Conservation (phyloP, 2,888 invertebrate species). For the Bombyx huttoni region DNA sequence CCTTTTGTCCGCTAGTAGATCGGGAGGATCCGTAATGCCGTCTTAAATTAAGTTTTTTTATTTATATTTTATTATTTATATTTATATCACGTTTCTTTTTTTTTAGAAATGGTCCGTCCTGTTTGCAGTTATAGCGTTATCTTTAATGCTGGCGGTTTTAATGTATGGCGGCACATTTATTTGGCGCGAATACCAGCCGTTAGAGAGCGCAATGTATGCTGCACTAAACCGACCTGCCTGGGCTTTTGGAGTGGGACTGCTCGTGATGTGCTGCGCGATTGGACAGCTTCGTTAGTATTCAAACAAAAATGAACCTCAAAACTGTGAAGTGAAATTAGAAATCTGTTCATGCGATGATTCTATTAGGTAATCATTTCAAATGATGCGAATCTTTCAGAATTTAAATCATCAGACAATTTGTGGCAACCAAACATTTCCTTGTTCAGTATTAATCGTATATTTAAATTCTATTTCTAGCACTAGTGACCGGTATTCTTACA, state of each 20-base stretch:
- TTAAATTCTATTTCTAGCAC: conserved; percentile 21
- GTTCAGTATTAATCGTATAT: not conserved
- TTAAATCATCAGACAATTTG: too few species aligned
- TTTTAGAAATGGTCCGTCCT: conserved; percentile 58
- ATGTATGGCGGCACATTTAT: conserved; percentile 64
- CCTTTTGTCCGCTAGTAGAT: too few species aligned
- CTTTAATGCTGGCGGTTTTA: conserved; percentile 56
- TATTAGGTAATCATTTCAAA: too few species aligned
- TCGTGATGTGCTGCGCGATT: conserved; percentile 65
- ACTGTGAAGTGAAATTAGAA: not conserved
- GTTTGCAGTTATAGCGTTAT: conserved; percentile 42
- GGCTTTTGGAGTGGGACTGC: conserved; percentile 57
- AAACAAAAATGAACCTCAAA: not conserved
- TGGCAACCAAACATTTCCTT: not conserved
- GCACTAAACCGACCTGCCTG: conserved; percentile 70
- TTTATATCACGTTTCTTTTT: not conserved
- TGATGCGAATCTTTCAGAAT: too few species aligned
- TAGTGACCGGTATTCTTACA: conserved; percentile 51
- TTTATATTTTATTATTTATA: not conserved
- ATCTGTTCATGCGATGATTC: too few species aligned
- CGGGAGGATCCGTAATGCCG: too few species aligned
- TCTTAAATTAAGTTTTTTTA: too few species aligned
- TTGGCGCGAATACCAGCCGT: conserved; percentile 55
- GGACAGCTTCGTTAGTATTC: conserved; percentile 64
- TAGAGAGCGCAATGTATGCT: conserved; percentile 71